These are phyloP conservation scores for Cataglyphis albicans DNA, from an alignment of 2,888 invertebrate genomes.

Conservation along the genomic window DNA sequence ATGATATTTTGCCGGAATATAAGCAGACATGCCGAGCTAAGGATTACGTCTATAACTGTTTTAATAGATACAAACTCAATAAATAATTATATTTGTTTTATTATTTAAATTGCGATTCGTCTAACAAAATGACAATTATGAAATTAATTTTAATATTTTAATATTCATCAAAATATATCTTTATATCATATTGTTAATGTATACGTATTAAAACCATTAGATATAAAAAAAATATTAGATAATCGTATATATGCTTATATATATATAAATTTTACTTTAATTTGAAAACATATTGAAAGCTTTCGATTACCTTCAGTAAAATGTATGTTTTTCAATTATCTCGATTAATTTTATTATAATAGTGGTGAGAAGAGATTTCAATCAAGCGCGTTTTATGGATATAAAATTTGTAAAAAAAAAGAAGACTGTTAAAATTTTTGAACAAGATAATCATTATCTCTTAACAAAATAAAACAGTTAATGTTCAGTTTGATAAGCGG, in stretches of 20 bases:
- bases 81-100: not conserved
- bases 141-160: not conserved
- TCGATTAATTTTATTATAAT: slow-evolving; percentile 30
- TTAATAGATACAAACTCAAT: not conserved
- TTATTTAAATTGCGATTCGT: not conserved
- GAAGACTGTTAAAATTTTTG: not conserved
- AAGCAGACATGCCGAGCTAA: not conserved
- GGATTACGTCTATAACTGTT: not conserved
- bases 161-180: not conserved
- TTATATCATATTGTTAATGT: not conserved
- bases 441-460: not conserved
- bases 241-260: not conserved
- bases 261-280: slow-evolving; percentile 5
- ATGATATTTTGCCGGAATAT: not conserved
- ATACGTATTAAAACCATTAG: not conserved
- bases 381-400: not conserved
- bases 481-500: not conserved
- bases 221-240: not conserved
- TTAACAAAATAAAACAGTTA: not conserved
- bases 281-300: not conserved
- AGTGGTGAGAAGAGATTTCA: not conserved
- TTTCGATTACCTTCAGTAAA: not conserved
- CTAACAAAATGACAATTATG: not conserved
- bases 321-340: not conserved
- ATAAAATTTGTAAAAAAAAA: not conserved